Conservation (phyloP, 2,888 invertebrate species). For the Pyrochroa serraticornis region DNA sequence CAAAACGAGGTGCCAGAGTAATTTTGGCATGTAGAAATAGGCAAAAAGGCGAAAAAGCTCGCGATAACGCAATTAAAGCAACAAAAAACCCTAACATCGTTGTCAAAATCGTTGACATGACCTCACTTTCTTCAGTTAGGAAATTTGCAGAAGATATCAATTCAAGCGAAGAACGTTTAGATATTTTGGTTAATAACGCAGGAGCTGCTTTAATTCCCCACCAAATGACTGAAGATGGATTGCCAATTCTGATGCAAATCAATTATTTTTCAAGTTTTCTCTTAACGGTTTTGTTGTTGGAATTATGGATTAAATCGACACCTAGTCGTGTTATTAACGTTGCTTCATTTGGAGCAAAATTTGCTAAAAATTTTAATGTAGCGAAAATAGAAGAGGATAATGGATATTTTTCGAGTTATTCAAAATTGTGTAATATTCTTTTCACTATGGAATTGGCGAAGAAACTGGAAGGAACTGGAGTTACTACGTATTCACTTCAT, state of each 20-base stretch:
- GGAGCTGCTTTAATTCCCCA: constrained; percentile 61
- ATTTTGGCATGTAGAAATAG: constrained; percentile 62
- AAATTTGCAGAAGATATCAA: constrained; percentile 67
- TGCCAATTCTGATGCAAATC: constrained; percentile 68
- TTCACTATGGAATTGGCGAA: constrained; percentile 37
- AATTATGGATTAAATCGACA: constrained; percentile 50
- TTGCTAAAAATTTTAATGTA: constrained; percentile 31
- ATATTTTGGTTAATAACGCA: constrained; percentile 72
- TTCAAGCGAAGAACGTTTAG: constrained; percentile 61
- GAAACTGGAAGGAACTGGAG: constrained; percentile 25
- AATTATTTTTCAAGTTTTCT: constrained; percentile 77
- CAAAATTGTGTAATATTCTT: constrained; percentile 43
- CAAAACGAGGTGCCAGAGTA: constrained; percentile 60
- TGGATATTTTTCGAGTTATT: constrained; percentile 31
- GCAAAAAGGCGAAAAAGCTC: constrained; percentile 37
- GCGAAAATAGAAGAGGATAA: constrained; percentile 33
- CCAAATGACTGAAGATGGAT: constrained; percentile 65
- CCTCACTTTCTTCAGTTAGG: constrained; percentile 62
- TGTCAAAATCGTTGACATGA: constrained; percentile 60
- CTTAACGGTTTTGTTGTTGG: constrained; percentile 68
- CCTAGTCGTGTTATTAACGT: constrained; percentile 39
- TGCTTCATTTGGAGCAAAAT: constrained; percentile 8
- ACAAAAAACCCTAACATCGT: constrained; percentile 52
- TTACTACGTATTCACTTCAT: constrained; percentile 32
- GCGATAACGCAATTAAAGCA: constrained; percentile 44